Percentiles rank a stretch among this genome's conserved stretches.
Conservation (phyloP, 2,888 invertebrate genomes). For the Rhorus exstirpatorius region DNA sequence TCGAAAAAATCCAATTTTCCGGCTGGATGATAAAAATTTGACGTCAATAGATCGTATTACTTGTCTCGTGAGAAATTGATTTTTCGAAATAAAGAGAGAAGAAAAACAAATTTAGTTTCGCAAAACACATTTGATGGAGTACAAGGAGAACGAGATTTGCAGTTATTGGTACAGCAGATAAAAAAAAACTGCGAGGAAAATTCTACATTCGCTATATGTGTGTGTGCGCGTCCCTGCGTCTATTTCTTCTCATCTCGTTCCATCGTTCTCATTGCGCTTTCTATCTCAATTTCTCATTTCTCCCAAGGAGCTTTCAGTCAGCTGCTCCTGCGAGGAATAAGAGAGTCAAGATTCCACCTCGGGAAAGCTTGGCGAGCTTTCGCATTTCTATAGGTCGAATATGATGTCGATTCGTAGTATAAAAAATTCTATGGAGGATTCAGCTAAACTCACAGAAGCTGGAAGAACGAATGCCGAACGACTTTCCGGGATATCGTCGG, state of each 20-base stretch:
- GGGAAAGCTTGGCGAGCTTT: slow-evolving; percentile 5
- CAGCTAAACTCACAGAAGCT: slow-evolving; percentile 47
- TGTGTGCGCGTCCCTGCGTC: not conserved
- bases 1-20: too few relatives aligned
- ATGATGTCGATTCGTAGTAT: slow-evolving; percentile 13
- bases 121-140: slow-evolving; percentile 15
- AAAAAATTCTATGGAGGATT: slow-evolving; percentile 15
- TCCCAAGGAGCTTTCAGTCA: slow-evolving; percentile 28
- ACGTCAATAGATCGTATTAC: not conserved
- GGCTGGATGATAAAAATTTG: not conserved
- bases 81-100: not conserved
- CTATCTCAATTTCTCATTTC: slow-evolving; percentile 30
- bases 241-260: slow-evolving; percentile 4
- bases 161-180: slow-evolving; percentile 54
- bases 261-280: slow-evolving; percentile 34
- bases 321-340: slow-evolving; percentile 36
- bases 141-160: slow-evolving; percentile 30
- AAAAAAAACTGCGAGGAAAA: slow-evolving; percentile 39
- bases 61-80: slow-evolving; percentile 9
- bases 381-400: slow-evolving; percentile 31
- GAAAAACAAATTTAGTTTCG: slow-evolving; percentile 13
- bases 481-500: slow-evolving; percentile 45
- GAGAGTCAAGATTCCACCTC: slow-evolving; percentile 42
- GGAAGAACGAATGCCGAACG: slow-evolving; percentile 54
- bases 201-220: not conserved